phyloP scores from a whole-genome alignment of 2,113 vertebrate species.

The Anoplopoma fimbria region DNA sequence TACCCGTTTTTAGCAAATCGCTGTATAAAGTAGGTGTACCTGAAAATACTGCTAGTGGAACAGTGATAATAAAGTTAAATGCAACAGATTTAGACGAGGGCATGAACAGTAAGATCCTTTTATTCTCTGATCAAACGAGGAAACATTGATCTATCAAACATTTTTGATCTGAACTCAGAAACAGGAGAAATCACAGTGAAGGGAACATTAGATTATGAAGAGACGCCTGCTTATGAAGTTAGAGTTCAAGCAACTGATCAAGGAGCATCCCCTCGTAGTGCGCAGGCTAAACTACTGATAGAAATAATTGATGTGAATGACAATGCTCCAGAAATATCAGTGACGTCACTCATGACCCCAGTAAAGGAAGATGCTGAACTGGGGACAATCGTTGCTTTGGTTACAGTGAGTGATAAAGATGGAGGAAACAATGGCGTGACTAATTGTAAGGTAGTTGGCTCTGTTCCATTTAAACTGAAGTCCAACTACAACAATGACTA shows the following conservation, averaged over 20 bases:
- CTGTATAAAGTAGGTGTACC: constrained; percentile 72
- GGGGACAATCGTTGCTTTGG: constrained; percentile 87
- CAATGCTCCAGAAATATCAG: constrained; percentile 86
- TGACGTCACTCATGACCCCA: constrained; percentile 85
- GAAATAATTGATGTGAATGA: constrained; percentile 90
- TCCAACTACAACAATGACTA: constrained; percentile 90
- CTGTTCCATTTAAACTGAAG: constrained; percentile 69
- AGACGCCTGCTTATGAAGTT: constrained; percentile 77
- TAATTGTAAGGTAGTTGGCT: constrained; percentile 49
- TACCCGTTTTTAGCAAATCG: constrained; percentile 61
- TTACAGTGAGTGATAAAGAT: constrained; percentile 87
- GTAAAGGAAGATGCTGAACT: constrained; percentile 84
- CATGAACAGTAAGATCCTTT: constrained; percentile 61
- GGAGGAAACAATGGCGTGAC: constrained; percentile 71
- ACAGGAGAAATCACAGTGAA: constrained; percentile 86
- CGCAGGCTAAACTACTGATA: constrained; percentile 85
- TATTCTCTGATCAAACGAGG: constrained; percentile 84
- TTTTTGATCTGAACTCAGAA: constrained; percentile 82
- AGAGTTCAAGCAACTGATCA: constrained; percentile 78
- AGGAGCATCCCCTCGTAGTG: constrained; percentile 49
- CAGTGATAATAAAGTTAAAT: constrained; percentile 62
- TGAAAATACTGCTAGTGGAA: constrained; percentile 62
- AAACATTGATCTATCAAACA: constrained; percentile 69
- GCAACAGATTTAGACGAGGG: constrained; percentile 83
- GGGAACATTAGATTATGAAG: constrained; percentile 80